phyloP scores from a whole-genome alignment of 2,113 vertebrate species.

The Mola mola region DNA sequence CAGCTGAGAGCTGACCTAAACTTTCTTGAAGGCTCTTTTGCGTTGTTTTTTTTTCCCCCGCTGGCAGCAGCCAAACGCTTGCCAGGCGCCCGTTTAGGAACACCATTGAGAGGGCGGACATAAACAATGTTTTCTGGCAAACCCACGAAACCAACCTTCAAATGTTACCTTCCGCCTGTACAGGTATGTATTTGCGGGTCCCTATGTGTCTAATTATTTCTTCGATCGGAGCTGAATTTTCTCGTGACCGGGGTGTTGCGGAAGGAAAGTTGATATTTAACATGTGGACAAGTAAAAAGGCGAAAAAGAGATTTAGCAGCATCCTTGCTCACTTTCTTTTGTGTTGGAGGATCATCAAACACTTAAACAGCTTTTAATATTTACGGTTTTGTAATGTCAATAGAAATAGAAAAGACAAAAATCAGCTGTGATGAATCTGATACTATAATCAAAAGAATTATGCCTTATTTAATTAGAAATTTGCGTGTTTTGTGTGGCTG shows the following conservation, averaged over 20 bases:
- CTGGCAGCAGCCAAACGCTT: constrained; percentile 34
- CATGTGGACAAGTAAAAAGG: background rate
- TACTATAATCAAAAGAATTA: too few relatives aligned
- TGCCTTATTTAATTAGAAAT: too few relatives aligned
- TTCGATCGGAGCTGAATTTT: too few relatives aligned
- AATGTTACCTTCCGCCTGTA: constrained; percentile 89
- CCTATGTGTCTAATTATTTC: too few relatives aligned
- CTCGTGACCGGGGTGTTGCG: background rate
- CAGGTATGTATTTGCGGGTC: constrained; percentile 80
- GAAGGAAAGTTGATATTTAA: background rate
- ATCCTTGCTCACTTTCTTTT: too few relatives aligned
- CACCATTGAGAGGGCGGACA: constrained; percentile 34
- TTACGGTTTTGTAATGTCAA: too few relatives aligned
- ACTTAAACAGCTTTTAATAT: background rate
- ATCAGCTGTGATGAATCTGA: too few relatives aligned
- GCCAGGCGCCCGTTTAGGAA: constrained; percentile 34
- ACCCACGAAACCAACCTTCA: constrained; percentile 89
- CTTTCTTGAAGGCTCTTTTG: constrained; percentile 35
- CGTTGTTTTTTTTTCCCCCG: constrained; percentile 20
- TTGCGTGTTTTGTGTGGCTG: too few relatives aligned
- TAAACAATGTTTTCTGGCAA: constrained; percentile 90
- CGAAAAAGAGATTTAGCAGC: too few relatives aligned
- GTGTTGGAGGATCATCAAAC: background rate
- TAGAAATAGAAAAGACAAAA: too few relatives aligned
- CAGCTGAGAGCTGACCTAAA: constrained; percentile 26